Evolutionary conservation across 2,888 invertebrate species (phyloP).

Genomic region (Parnassius smintheus): DNA sequence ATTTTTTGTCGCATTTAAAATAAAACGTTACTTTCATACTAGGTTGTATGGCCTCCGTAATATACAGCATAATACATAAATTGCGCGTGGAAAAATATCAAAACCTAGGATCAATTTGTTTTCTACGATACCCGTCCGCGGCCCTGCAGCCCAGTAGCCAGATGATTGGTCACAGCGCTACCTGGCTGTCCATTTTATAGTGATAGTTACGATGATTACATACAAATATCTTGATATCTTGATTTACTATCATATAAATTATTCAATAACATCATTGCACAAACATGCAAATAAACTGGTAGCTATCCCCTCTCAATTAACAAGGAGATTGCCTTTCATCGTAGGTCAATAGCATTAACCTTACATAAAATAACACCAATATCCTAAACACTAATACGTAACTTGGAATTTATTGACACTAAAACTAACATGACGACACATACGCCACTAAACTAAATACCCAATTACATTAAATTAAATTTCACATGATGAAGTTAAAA

Average conservation of each 20-base stretch:
- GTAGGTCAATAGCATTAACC: slow-evolving; percentile 1
- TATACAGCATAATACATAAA: no score
- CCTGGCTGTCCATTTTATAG: no score
- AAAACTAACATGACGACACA: slow-evolving; percentile 2
- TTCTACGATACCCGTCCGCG: no score
- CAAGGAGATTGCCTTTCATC: background rate
- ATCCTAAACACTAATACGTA: background rate
- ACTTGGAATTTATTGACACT: background rate
- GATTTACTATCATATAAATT: background rate
- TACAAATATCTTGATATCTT: background rate
- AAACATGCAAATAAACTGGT: background rate
- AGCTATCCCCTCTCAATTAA: background rate
- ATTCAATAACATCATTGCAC: background rate
- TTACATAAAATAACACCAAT: background rate
- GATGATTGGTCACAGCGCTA: no score
- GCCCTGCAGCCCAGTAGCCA: no score
- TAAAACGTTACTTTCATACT: no score
- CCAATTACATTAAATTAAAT: slow-evolving; percentile 6
- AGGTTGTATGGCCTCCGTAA: no score
- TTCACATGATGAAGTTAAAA: background rate
- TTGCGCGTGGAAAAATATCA: no score
- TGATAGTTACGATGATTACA: no score
- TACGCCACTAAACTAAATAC: slow-evolving; percentile 1
- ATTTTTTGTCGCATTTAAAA: no score
- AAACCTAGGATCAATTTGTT: no score